Conservation (phyloP, 2,888 invertebrate genomes). For the Rhorus exstirpatorius region DNA sequence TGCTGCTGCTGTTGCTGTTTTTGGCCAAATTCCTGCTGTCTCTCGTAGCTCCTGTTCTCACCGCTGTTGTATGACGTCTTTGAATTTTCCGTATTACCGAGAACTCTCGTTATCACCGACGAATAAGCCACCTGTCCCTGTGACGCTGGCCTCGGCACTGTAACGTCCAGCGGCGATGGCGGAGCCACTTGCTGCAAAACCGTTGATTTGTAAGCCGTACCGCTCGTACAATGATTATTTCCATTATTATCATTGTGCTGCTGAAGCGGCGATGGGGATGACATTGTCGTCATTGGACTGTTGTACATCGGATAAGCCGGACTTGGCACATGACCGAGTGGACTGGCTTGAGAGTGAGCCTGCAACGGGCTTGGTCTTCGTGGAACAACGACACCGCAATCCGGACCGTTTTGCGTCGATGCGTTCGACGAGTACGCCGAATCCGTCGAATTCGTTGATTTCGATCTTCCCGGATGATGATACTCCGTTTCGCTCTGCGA, state of each 20-base stretch:
- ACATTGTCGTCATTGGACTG: constrained; percentile 92
- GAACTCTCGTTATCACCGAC: constrained; percentile 93
- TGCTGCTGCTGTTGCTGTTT: constrained; percentile 85
- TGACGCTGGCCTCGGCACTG: constrained; percentile 89
- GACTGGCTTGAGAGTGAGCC: constrained; percentile 91
- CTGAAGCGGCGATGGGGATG: constrained; percentile 89
- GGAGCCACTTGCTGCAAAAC: constrained; percentile 86
- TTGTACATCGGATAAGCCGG: constrained; percentile 95
- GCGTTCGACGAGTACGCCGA: constrained; percentile 89
- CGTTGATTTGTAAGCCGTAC: constrained; percentile 78
- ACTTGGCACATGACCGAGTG: constrained; percentile 91
- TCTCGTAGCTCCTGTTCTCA: constrained; percentile 81
- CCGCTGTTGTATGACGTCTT: constrained; percentile 78
- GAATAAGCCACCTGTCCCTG: constrained; percentile 92
- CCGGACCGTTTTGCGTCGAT: constrained; percentile 89
- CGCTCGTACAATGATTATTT: constrained; percentile 78
- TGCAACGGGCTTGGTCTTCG: constrained; percentile 90
- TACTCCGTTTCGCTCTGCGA: constrained; percentile 89
- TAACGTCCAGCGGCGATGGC: constrained; percentile 91
- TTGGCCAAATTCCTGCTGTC: constrained; percentile 84
- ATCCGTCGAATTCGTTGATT: constrained; percentile 89
- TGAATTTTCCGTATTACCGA: constrained; percentile 88
- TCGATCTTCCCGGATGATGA: constrained; percentile 87
- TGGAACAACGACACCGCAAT: constrained; percentile 89
- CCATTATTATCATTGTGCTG: constrained; percentile 87